Evolutionary conservation across 2,113 vertebrate genomes (phyloP).

Genomic region (Azemiops feae): DNA sequence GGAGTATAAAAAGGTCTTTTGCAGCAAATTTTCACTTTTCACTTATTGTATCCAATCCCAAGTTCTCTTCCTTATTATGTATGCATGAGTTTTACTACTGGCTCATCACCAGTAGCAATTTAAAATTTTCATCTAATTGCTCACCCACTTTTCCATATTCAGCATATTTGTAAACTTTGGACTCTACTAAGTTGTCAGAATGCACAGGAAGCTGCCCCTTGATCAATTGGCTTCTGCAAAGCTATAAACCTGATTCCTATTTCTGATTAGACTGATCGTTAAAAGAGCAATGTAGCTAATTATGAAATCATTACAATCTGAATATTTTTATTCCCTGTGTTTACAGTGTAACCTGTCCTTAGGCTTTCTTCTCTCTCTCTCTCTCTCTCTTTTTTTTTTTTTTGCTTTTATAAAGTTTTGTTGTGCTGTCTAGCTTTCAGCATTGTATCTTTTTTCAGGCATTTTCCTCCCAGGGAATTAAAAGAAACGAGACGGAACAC

Average conservation of each 20-base stretch:
- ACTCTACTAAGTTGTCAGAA: background rate
- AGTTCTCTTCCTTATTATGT: background rate
- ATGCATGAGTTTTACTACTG: background rate
- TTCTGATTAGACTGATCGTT: background rate
- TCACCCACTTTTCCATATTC: background rate
- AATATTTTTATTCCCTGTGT: background rate
- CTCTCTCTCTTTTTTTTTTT: no score
- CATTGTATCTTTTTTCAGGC: background rate
- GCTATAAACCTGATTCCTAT: background rate
- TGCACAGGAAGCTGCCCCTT: background rate
- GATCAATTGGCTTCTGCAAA: background rate
- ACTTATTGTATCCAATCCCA: background rate
- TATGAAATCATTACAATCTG: background rate
- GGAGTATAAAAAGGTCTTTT: background rate
- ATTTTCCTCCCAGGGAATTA: background rate
- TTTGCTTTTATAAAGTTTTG: background rate
- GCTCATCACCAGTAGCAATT: background rate
- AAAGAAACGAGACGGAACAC: background rate
- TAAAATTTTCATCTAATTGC: background rate
- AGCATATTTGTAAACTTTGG: background rate
- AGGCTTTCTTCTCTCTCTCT: background rate
- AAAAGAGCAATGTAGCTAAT: background rate
- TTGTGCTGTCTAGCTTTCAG: background rate
- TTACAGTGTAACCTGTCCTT: background rate
- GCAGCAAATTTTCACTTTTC: background rate